Percentiles rank a stretch among this genome's conserved stretches.
These are phyloP conservation scores for Oreonectes daqikongensis DNA, from an alignment of 2,797 vertebrate genomes.

Conservation along the genomic window DNA sequence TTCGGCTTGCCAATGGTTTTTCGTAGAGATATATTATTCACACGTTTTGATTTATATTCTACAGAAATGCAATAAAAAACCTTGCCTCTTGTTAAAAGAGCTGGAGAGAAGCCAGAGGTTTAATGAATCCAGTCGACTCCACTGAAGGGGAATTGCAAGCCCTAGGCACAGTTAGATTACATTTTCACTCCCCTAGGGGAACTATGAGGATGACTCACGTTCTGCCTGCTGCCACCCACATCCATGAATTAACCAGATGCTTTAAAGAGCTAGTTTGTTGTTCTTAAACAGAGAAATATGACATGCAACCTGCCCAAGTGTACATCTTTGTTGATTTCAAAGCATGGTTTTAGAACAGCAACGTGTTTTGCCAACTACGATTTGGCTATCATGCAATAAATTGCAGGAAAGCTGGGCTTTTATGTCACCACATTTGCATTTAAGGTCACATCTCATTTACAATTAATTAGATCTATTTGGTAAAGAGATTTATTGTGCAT, in stretches of 20 bases:
- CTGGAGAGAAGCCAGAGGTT: constrained; percentile 96
- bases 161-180: constrained; percentile 93
- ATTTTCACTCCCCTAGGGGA: constrained; percentile 80
- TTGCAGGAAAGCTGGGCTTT: constrained; percentile 16
- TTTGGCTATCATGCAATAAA: constrained; percentile 36
- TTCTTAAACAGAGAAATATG: constrained; percentile 43
- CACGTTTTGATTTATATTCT: constrained; percentile 99
- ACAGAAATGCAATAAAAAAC: constrained; percentile 97
- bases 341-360: constrained; percentile 24
- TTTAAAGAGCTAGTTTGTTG: constrained; percentile 83
- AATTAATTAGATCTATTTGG: constrained; percentile 36
- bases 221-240: constrained; percentile 61
- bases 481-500: constrained; percentile 14
- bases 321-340: constrained; percentile 48
- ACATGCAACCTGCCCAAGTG: constrained; percentile 34
- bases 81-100: constrained; percentile 95
- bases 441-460: constrained; percentile 47
- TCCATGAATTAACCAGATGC: constrained; percentile 83
- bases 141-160: constrained; percentile 91
- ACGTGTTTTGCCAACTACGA: constrained; percentile 11
- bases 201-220: constrained; percentile 77
- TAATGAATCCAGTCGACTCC: constrained; percentile 98
- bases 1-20: constrained; percentile 79
- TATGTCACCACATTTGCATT: constrained; percentile 41
- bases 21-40: constrained; percentile 94